Evolutionary conservation across 2,797 vertebrate genomes (phyloP).

Genomic region (Sternarchorhynchus goeldii): DNA sequence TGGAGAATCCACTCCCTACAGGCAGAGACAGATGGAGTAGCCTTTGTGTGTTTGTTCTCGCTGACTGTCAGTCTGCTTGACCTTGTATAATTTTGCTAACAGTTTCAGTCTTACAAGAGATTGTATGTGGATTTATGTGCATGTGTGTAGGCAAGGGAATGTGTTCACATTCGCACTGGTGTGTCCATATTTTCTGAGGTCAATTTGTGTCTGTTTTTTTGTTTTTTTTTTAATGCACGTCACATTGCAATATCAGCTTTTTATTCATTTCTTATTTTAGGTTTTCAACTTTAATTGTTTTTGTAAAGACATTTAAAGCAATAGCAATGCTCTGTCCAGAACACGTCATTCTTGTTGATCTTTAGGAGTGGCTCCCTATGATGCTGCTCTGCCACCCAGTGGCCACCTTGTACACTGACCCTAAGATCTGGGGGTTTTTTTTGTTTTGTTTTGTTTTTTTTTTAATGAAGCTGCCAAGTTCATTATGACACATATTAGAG

Average conservation of each 20-base stretch:
- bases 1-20: constrained; percentile 26
- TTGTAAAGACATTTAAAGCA: not conserved
- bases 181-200: not conserved
- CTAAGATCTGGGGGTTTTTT: no score
- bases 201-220: no score
- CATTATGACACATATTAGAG: no score
- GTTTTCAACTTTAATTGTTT: not conserved
- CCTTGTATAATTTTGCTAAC: constrained; percentile 24
- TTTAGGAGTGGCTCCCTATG: not conserved
- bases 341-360: not conserved
- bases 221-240: not conserved
- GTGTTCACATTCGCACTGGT: no score
- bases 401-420: constrained; percentile 10
- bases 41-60: constrained; percentile 40
- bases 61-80: constrained; percentile 42
- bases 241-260: not conserved
- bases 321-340: not conserved
- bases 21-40: constrained; percentile 48
- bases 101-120: constrained; percentile 15
- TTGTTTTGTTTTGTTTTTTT: not conserved
- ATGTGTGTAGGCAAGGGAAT: not conserved
- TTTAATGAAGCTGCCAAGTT: not conserved
- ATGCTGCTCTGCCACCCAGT: constrained; percentile 54
- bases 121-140: not conserved
- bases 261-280: not conserved